phyloP scores from a whole-genome alignment of 2,888 invertebrate genomes.

The Temnothorax unifasciatus region DNA sequence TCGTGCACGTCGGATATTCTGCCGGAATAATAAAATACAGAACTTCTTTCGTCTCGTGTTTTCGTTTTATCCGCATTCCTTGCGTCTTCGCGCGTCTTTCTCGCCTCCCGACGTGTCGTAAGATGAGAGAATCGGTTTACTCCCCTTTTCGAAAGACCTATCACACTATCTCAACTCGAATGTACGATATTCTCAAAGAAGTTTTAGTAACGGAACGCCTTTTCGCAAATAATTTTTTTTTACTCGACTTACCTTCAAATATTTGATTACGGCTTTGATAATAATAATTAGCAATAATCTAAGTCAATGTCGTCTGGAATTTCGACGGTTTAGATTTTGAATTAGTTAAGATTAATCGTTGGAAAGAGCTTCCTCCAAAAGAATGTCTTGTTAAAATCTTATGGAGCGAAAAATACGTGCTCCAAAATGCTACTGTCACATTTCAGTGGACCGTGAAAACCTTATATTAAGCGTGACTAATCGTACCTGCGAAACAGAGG shows the following conservation, averaged over 20 bases:
- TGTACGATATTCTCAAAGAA: background rate
- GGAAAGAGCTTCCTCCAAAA: background rate
- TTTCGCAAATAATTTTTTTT: background rate
- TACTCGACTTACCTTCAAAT: background rate
- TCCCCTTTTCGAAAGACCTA: background rate
- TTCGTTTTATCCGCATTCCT: constrained; percentile 48
- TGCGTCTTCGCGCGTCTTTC: constrained; percentile 18
- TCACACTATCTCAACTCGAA: background rate
- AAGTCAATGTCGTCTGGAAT: background rate
- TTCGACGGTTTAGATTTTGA: background rate
- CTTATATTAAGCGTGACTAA: background rate
- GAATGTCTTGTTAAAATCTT: background rate
- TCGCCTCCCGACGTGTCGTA: constrained; percentile 17
- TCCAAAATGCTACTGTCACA: background rate
- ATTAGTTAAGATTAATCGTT: background rate
- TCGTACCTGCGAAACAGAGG: constrained; percentile 93
- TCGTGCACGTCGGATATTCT: constrained; percentile 66
- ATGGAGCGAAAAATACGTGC: background rate
- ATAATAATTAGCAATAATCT: background rate
- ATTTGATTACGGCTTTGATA: background rate
- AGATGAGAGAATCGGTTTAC: constrained; percentile 45
- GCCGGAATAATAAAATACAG: constrained; percentile 71
- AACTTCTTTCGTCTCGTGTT: constrained; percentile 14
- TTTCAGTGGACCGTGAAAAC: background rate
- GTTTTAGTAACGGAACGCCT: too few relatives aligned